Evolutionary conservation across 2,797 vertebrate species (phyloP), one percentile per base, ranked within the genome.

Genomic region (Onychomys leucogaster): DNA sequence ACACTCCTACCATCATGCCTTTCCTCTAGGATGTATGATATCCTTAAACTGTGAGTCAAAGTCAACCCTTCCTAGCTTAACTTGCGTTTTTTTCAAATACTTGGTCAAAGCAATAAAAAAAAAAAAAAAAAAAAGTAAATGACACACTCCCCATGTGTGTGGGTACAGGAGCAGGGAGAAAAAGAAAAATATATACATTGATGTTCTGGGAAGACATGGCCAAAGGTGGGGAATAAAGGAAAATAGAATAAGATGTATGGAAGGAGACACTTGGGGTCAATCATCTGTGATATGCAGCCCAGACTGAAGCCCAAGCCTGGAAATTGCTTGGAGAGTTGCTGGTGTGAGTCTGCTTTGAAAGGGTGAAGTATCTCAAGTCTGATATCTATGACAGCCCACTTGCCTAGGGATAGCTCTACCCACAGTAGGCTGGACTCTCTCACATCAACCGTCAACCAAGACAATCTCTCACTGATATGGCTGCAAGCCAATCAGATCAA

Each of bases 171-270:
- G 34, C 9, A 8, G 43, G 37, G 13, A 1, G 8, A 78, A 49
- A 73, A 67, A 7, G 10, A 32, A 46, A 71, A 71, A 71, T 16
- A 57, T 9, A 10, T 5, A 49, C 41, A 27, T 8, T 13, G 1
- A 16, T 34, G 65, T 69, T 89, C 63, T 89, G 21, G 19, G 10
- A 69, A 21, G 5, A 2, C 17, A 3, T 4, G 32, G 34, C 57
- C 12, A 5, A 8, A 1, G 37, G 11, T 52, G 49, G 32, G 13
- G 10, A 21, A n/a, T 19, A n/a, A 75, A 77, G 11, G 9, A 17
- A 85, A 17, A 21, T 7, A 7, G 23, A n/a, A 43, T 1, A 41
- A 10, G 3, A 17, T 5, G 0, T 34, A 32, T 13, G n/a, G 4
- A 23, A 6, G 3, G 25, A 63, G 32, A n/a, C n/a, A 32, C 27